Evolutionary conservation across 2,113 vertebrate species (phyloP), one percentile per base, ranked within the genome.

Genomic region (Candoia aspera): DNA sequence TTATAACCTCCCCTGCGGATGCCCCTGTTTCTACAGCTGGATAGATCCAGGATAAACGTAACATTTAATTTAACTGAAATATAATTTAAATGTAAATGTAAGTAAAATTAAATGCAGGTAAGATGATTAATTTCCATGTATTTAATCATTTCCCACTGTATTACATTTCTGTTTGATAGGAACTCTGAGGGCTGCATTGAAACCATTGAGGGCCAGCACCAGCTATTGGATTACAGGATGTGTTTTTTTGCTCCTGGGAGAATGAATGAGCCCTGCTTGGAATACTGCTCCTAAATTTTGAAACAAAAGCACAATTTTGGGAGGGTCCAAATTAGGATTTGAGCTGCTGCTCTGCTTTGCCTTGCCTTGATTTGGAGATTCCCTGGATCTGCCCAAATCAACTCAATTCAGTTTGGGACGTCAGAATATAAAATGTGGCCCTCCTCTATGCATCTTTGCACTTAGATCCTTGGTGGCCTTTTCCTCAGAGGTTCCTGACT

Each of bases 401-500:
- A 49, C 49, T 3, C 49, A 64, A 64, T 64, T 64, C 1, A 24
- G n/a, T 64, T 64, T 64, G 68, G 68, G 68, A 79, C 2, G 37
- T 79, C 12, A 3, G 8, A 15, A 87, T 88, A 21, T 79, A 79
- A 79, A 10, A 83, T 58, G 58, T 87, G 54, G 17, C 9, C 15
- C 24, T 49, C n/a, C 46, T 53, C 19, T 88, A 3, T 84, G 55
- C 3, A 83, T 84, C 46, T 89, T 60, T 62, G 46, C 4, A 10
- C 57, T 84, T 17, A 84, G 42, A 62, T 89, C 79, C 58, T 55
- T 64, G 73, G 73, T 84, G 57, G 91, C 57, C 91, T 89, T 89
- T 62, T 92, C 46, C 23, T 92, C 58, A 88, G 86, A 92, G 58
- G 46, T 8, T 21, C n/a, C 57, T 92, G 73, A 37, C 87, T 84